Percentiles rank a stretch among this genome's conserved stretches.
Evolutionary conservation across 1,140 invertebrate genomes (phyloP).

Genomic region (Drosophila arizonae): DNA sequence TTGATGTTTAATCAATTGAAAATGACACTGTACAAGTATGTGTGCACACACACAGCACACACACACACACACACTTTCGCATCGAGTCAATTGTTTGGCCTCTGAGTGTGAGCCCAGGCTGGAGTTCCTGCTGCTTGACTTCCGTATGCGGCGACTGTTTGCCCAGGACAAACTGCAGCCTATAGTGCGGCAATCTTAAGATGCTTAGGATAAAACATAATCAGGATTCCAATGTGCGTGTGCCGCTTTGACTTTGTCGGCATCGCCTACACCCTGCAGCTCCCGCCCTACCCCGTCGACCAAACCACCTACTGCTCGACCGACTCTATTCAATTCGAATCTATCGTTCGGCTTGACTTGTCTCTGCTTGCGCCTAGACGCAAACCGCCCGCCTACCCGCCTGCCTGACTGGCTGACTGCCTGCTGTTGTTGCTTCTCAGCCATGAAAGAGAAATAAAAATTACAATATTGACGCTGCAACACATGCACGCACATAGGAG

Average conservation of each 20-base stretch:
- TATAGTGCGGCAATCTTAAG: conserved; percentile 58
- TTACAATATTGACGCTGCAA: conserved; percentile 73
- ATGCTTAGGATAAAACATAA: conserved; percentile 73
- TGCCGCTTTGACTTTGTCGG: conserved; percentile 60
- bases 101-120: neutral
- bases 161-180: conserved; percentile 62
- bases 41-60: conserved; percentile 10
- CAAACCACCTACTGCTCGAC: neutral
- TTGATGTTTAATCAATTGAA: conserved; percentile 79
- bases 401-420: conserved; percentile 44
- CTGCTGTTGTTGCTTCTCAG: conserved; percentile 38
- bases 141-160: conserved; percentile 69
- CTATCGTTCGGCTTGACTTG: conserved; percentile 66
- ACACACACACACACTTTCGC: neutral
- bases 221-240: conserved; percentile 80
- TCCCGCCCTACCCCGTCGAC: neutral
- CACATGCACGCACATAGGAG: conserved; percentile 44
- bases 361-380: conserved; percentile 28
- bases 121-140: conserved; percentile 30
- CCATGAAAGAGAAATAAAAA: conserved; percentile 76
- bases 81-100: conserved; percentile 60
- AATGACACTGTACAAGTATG: conserved; percentile 30
- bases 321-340: conserved; percentile 68
- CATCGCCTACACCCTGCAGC: neutral
- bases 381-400: conserved; percentile 35